A percentile compares a stretch with the other conserved stretches of the same genome.
phyloP scores from a whole-genome alignment of 2,113 vertebrate genomes.

The Cyphomyrus discorhynchus region DNA sequence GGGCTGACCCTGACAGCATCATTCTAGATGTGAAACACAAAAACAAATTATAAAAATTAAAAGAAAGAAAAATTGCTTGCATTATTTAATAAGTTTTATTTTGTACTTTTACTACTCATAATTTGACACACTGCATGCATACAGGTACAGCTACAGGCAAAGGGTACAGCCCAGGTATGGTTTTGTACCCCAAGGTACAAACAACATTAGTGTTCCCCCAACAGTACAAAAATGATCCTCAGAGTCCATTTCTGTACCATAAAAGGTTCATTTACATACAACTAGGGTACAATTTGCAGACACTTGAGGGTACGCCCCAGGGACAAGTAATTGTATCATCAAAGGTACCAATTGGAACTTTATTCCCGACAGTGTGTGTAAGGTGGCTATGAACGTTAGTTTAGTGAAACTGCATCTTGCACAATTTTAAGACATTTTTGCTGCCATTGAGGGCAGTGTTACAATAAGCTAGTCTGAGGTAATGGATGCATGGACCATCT shows the following conservation, averaged over 20 bases:
- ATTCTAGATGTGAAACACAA: neutral
- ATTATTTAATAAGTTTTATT: neutral
- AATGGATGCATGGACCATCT: neutral
- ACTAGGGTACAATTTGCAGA: neutral
- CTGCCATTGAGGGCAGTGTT: neutral
- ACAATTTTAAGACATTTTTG: neutral
- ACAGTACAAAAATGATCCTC: neutral
- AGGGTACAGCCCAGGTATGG: neutral
- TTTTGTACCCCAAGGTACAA: neutral
- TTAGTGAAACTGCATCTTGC: neutral
- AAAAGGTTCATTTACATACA: neutral
- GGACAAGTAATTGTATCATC: neutral
- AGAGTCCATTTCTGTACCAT: neutral
- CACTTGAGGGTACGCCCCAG: neutral
- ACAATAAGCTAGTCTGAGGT: neutral
- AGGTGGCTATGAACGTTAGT: neutral
- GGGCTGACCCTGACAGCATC: neutral
- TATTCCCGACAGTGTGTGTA: neutral
- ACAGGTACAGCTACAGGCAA: neutral
- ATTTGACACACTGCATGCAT: neutral
- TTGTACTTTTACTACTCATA: neutral
- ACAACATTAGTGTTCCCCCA: neutral
- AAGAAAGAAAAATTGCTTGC: neutral
- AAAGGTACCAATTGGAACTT: neutral
- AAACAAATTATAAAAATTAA: neutral